Evolutionary conservation across 2,888 invertebrate genomes (phyloP).

Genomic region (Melanostoma scalare): DNA sequence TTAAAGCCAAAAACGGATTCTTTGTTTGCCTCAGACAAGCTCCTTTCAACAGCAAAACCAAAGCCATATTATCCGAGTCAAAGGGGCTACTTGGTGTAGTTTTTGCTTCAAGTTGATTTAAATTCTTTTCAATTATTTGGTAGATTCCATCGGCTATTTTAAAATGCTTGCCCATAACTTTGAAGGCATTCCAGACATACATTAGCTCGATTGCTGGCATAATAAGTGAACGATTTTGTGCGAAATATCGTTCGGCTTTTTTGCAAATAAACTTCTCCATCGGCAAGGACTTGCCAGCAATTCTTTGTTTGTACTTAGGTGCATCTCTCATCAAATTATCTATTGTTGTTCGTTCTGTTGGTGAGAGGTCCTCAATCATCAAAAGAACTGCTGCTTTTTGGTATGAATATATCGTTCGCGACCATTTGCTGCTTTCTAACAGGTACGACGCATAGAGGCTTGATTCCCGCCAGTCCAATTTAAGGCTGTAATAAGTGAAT

Average conservation of each 20-base stretch:
- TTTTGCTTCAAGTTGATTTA: constrained; percentile 77
- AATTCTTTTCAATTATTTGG: constrained; percentile 85
- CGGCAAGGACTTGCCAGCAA: constrained; percentile 97
- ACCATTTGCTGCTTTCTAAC: constrained; percentile 93
- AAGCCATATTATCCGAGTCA: constrained; percentile 88
- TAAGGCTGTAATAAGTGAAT: constrained; percentile 82
- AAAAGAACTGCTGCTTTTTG: constrained; percentile 92
- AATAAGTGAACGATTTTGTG: constrained; percentile 88
- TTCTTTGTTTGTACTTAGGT: constrained; percentile 91
- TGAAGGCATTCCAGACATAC: constrained; percentile 96
- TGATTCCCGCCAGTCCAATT: constrained; percentile 90
- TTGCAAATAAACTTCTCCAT: constrained; percentile 98
- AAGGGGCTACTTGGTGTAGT: constrained; percentile 77
- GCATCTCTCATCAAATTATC: constrained; percentile 88
- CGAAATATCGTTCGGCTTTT: constrained; percentile 90
- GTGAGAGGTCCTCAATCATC: constrained; percentile 83
- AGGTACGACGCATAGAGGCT: constrained; percentile 88
- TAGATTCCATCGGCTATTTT: constrained; percentile 85
- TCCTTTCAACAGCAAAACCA: constrained; percentile 91
- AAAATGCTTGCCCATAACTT: constrained; percentile 88
- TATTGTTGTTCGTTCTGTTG: constrained; percentile 84
- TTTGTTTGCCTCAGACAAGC: constrained; percentile 91
- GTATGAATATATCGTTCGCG: constrained; percentile 94
- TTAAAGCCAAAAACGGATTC: constrained; percentile 89
- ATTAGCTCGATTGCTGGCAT: constrained; percentile 94